These are phyloP conservation scores for Hydrophis major DNA, from an alignment of 2,797 vertebrate species.

Conservation along the genomic window DNA sequence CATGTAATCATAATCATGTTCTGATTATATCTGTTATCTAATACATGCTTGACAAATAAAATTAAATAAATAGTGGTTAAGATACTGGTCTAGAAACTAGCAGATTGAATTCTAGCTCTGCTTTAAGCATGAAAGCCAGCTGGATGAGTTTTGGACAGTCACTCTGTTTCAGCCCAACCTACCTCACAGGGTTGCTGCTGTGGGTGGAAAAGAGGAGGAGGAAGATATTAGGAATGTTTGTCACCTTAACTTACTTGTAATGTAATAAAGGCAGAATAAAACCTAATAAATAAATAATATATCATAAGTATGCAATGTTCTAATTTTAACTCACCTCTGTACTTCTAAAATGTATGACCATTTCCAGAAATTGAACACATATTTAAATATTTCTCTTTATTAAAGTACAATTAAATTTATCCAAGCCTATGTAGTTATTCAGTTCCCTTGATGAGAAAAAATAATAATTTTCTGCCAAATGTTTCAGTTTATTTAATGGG, in stretches of 20 bases:
- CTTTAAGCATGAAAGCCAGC: background rate
- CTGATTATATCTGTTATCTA: no score
- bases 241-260: background rate
- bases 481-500: background rate
- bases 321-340: background rate
- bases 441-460: background rate
- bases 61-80: background rate
- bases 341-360: background rate
- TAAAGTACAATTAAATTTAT: background rate
- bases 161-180: background rate
- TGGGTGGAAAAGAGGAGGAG: background rate
- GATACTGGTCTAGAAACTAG: background rate
- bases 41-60: no score
- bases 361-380: background rate
- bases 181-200: background rate
- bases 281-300: background rate
- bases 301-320: background rate
- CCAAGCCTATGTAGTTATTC: background rate
- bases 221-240: background rate
- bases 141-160: background rate
- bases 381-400: background rate
- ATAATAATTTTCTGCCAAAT: background rate
- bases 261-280: background rate
- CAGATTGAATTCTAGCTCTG: background rate
- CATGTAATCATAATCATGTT: no score